Conservation (phyloP, 2,797 vertebrate species). For the Hapalemur alaotrensis region DNA sequence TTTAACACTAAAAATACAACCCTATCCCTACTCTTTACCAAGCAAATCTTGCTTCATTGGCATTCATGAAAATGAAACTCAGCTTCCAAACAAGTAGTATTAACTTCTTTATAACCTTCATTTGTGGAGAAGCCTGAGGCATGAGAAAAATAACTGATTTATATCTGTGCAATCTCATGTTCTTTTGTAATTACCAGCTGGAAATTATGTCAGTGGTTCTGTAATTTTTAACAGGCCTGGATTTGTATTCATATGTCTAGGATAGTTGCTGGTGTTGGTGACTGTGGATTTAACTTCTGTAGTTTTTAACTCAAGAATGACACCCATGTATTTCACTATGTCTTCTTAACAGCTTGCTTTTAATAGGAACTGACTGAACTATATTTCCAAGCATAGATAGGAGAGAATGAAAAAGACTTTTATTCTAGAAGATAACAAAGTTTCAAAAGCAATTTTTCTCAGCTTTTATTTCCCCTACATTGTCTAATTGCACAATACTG, state of each 20-base stretch:
- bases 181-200: constrained; percentile 31
- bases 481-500: not conserved
- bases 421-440: not conserved
- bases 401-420: not conserved
- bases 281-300: not conserved
- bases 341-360: not conserved
- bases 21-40: not conserved
- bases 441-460: not conserved
- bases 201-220: not conserved
- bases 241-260: not conserved
- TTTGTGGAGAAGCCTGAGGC: not conserved
- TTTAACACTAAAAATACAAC: not conserved
- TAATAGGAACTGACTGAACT: not conserved
- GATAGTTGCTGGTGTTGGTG: not conserved
- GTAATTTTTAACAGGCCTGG: not conserved
- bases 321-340: not conserved
- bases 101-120: not conserved
- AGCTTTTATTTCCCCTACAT: not conserved
- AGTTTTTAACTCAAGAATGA: not conserved
- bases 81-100: not conserved
- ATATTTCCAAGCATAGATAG: not conserved
- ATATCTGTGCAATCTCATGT: constrained; percentile 6
- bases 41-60: not conserved
- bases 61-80: not conserved
- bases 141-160: not conserved